These are phyloP conservation scores for Odocoileus virginianus DNA, from an alignment of 2,113 vertebrate species.

Conservation along the genomic window DNA sequence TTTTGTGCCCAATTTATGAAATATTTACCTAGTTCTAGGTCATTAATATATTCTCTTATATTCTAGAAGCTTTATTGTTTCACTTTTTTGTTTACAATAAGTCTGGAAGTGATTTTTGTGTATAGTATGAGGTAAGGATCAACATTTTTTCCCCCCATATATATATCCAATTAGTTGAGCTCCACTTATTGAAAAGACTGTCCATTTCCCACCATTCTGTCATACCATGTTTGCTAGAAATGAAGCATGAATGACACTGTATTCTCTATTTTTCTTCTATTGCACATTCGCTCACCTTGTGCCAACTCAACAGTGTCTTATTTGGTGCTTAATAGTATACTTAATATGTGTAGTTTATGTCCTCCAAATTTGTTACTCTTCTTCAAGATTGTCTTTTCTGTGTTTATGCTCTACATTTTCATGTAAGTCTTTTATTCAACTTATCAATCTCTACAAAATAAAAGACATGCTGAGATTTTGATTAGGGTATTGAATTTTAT, in stretches of 20 bases:
- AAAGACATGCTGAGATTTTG: conserved; percentile 23
- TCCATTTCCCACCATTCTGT: neutral
- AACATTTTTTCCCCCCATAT: neutral
- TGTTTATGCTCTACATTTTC: neutral
- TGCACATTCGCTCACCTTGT: neutral
- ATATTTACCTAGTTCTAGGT: neutral
- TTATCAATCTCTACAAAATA: neutral
- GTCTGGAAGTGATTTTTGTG: neutral
- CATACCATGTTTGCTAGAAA: neutral
- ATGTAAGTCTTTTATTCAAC: neutral
- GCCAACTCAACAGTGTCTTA: neutral
- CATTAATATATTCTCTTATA: neutral
- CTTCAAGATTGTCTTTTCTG: neutral
- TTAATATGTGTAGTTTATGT: neutral
- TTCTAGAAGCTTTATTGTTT: conserved; percentile 6
- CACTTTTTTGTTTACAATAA: neutral
- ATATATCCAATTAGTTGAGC: neutral
- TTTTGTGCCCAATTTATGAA: conserved; percentile 1
- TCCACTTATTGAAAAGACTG: neutral
- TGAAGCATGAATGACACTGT: neutral
- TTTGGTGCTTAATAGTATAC: neutral
- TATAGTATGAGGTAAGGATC: neutral
- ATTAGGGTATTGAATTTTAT: neutral
- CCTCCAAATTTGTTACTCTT: neutral
- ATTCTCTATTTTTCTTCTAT: neutral